Conservation (phyloP, 2,888 invertebrate species). For the Perizoma flavofasciatum region DNA sequence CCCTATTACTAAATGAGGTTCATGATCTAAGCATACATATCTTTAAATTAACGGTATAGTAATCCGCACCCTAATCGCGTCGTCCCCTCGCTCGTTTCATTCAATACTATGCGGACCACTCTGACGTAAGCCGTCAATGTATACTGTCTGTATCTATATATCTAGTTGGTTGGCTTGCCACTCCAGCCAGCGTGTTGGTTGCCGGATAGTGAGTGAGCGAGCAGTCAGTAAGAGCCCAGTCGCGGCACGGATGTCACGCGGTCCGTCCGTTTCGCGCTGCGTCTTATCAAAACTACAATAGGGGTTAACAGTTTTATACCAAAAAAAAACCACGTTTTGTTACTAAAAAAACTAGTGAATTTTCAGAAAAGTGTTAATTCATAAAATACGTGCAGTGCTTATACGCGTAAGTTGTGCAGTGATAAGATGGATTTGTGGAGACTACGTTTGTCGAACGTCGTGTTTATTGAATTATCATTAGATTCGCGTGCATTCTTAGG, state of each 20-base stretch:
- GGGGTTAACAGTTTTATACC: constrained; percentile 19
- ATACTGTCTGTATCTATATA: constrained; percentile 44
- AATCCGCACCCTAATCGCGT: constrained; percentile 42
- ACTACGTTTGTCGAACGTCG: constrained; percentile 64
- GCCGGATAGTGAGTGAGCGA: constrained; percentile 26
- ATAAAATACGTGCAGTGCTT: constrained; percentile 44
- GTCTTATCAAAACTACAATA: constrained; percentile 27
- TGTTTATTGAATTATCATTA: constrained; percentile 50
- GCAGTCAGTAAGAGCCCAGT: constrained; percentile 65
- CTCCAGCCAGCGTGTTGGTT: constrained; percentile 34
- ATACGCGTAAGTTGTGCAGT: constrained; percentile 64
- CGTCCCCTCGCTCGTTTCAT: constrained; percentile 58
- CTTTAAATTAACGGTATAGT: constrained; percentile 26
- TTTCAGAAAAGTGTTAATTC: constrained; percentile 42
- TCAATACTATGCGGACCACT: constrained; percentile 66
- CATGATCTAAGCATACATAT: constrained; percentile 4
- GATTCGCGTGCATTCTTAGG: constrained; percentile 33
- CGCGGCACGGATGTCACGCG: constrained; percentile 61
- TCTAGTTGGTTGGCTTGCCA: constrained; percentile 58
- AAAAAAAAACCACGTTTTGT: constrained; percentile 33
- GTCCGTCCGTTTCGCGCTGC: constrained; percentile 38
- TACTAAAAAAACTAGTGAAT: constrained; percentile 37
- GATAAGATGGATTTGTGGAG: constrained; percentile 74
- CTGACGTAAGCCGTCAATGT: constrained; percentile 73
- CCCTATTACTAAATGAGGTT: no score